These are phyloP conservation scores for Ameiurus melas DNA, from an alignment of 2,113 vertebrate species.

Conservation along the genomic window DNA sequence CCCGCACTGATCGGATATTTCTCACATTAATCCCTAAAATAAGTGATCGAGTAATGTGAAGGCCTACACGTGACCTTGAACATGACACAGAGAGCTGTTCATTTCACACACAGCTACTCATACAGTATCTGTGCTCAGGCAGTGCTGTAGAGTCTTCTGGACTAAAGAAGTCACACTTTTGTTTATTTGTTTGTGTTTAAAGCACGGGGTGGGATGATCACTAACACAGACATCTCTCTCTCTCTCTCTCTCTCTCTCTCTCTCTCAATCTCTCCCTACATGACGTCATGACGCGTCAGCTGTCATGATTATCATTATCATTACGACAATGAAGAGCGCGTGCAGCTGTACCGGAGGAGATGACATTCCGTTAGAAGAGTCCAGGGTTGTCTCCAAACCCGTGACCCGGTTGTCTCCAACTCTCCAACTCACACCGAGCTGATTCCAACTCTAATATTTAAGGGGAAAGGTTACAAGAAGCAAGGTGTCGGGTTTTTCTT, in stretches of 20 bases:
- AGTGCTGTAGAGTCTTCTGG: not conserved
- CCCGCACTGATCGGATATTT: too few species aligned
- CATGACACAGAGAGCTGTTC: too few species aligned
- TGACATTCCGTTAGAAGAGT: not conserved
- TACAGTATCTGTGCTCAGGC: too few species aligned
- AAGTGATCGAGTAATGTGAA: too few species aligned
- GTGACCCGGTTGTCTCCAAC: not conserved
- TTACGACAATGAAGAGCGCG: not conserved
- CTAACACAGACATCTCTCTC: not conserved
- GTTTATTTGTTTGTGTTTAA: not conserved
- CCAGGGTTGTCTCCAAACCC: not conserved
- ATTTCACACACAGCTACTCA: too few species aligned
- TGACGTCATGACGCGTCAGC: not conserved
- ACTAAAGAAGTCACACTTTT: not conserved
- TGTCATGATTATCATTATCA: not conserved
- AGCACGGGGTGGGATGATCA: not conserved
- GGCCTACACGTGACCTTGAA: too few species aligned
- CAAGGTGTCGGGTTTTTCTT: not conserved
- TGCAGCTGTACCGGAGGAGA: not conserved
- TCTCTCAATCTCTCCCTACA: too few species aligned
- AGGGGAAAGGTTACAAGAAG: not conserved
- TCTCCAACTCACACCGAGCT: not conserved
- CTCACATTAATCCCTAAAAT: too few species aligned
- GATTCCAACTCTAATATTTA: not conserved
- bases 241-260: not conserved